Percentiles rank a stretch among this genome's conserved stretches.
phyloP scores from a whole-genome alignment of 2,113 vertebrate species.

The Marcusenius ussheri region DNA sequence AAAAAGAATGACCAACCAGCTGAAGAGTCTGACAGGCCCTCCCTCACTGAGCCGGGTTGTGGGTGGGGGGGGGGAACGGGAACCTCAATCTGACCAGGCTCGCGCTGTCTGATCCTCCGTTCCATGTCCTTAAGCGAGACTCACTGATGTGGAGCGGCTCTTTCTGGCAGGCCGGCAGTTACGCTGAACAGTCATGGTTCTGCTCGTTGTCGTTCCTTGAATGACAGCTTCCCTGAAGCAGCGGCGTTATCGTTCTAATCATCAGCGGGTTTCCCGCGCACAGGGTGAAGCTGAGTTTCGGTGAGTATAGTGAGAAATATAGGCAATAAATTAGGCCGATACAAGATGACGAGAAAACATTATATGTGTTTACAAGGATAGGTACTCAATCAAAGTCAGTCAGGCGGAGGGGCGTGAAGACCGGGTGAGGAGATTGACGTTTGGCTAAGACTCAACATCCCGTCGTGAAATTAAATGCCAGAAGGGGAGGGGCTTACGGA shows the following conservation, averaged over 20 bases:
- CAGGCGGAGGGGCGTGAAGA: background rate
- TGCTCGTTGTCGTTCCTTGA: background rate
- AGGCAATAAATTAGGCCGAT: background rate
- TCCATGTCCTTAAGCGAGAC: background rate
- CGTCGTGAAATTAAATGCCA: background rate
- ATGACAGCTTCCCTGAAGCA: background rate
- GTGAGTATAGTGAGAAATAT: background rate
- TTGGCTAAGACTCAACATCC: background rate
- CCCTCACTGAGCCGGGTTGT: background rate
- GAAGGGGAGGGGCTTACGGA: background rate
- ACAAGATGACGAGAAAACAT: background rate
- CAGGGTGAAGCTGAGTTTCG: background rate
- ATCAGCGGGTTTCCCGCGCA: background rate
- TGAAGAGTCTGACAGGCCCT: slow-evolving; percentile 21
- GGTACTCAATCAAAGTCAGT: background rate
- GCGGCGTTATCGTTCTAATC: background rate
- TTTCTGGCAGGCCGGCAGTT: background rate
- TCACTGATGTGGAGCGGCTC: background rate
- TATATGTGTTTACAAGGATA: background rate
- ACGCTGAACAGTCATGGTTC: background rate
- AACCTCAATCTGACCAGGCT: background rate
- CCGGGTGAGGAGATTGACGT: background rate
- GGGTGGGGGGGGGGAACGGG: background rate
- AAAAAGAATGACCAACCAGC: slow-evolving; percentile 24
- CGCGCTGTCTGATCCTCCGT: no score